phyloP scores from a whole-genome alignment of 2,797 vertebrate species.

The Enteromius viviparus region DNA sequence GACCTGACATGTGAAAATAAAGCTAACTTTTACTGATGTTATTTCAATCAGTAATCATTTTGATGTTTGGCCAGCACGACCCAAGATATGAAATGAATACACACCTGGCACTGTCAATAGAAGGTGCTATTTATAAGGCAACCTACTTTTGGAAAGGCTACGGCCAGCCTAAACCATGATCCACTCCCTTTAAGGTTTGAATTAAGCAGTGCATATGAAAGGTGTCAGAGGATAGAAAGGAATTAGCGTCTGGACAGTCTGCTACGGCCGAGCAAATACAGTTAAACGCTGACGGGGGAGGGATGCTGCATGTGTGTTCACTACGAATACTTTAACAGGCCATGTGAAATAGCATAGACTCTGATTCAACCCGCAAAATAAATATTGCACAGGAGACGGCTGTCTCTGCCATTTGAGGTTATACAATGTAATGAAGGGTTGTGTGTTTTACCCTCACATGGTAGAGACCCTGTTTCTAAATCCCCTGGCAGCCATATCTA shows the following conservation, averaged over 20 bases:
- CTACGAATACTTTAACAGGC: neutral
- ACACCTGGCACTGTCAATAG: conserved; percentile 55
- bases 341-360: conserved; percentile 16
- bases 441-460: conserved; percentile 35
- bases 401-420: conserved; percentile 18
- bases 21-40: neutral
- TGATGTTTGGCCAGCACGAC: conserved; percentile 17
- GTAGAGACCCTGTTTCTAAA: conserved; percentile 33
- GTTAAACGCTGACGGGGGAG: conserved; percentile 1
- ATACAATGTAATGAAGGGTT: conserved; percentile 18
- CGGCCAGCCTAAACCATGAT: neutral
- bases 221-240: conserved; percentile 44
- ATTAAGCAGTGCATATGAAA: conserved; percentile 1
- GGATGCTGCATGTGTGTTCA: conserved; percentile 4
- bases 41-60: conserved; percentile 16
- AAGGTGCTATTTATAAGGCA: conserved; percentile 44
- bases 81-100: conserved; percentile 28
- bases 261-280: conserved; percentile 15
- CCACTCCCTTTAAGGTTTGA: conserved; percentile 33
- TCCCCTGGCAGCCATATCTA: conserved; percentile 42
- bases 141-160: conserved; percentile 29
- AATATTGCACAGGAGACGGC: neutral
- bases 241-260: conserved; percentile 43
- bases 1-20: conserved; percentile 11
- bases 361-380: conserved; percentile 24